Evolutionary conservation across 1,140 invertebrate species (phyloP).

Genomic region (Dreissena rostriformis): DNA sequence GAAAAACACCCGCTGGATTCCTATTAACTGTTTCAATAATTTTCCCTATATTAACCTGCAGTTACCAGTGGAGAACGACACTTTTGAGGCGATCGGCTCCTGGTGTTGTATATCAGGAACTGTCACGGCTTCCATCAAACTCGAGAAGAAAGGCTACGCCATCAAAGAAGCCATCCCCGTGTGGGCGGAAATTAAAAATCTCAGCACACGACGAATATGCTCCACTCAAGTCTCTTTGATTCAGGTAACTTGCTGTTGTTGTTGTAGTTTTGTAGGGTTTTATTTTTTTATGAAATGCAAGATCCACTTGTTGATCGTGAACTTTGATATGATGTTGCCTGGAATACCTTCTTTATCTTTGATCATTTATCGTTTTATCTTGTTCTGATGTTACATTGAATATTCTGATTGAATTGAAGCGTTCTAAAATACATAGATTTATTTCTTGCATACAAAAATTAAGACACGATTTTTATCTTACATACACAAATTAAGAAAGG

Average conservation of each 20-base stretch:
- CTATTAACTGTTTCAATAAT: not conserved
- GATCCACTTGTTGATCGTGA: not conserved
- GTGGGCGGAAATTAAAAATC: conserved; percentile 76
- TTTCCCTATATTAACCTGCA: conserved; percentile 53
- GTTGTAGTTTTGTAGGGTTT: not conserved
- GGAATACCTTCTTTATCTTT: not conserved
- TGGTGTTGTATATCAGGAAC: conserved; percentile 77
- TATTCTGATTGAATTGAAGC: too few relatives aligned
- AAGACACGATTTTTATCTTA: too few relatives aligned
- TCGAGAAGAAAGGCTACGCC: conserved; percentile 75
- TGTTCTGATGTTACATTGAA: too few relatives aligned
- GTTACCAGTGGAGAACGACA: conserved; percentile 77
- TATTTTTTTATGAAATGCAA: not conserved
- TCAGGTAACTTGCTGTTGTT: conserved; percentile 71
- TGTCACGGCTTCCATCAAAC: conserved; percentile 72
- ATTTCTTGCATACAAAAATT: too few relatives aligned
- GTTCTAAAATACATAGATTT: too few relatives aligned
- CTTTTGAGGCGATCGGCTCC: conserved; percentile 76
- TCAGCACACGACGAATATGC: conserved; percentile 72
- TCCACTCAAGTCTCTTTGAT: conserved; percentile 76
- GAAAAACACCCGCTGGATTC: not conserved
- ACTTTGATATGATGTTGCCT: not conserved
- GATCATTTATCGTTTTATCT: too few relatives aligned
- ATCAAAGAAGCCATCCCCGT: conserved; percentile 76
- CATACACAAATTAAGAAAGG: too few relatives aligned